phyloP scores from a whole-genome alignment of 2,888 invertebrate species.

The Lycaena phlaeas region DNA sequence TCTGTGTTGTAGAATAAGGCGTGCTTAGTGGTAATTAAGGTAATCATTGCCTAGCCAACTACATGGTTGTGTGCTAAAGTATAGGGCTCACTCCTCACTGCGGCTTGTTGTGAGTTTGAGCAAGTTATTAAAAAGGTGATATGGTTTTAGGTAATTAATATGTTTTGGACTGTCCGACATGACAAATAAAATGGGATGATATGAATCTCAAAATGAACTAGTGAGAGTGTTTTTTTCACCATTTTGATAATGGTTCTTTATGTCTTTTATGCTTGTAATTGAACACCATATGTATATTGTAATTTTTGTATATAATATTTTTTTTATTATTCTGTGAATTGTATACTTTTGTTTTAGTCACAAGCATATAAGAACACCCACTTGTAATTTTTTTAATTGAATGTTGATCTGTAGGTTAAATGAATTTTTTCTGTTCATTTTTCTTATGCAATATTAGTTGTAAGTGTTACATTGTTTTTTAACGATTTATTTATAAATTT shows the following conservation, averaged over 20 bases:
- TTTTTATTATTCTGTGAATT: constrained; percentile 17
- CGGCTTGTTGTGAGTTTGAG: constrained; percentile 3
- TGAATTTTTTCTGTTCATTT: constrained; percentile 45
- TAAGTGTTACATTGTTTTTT: constrained; percentile 71
- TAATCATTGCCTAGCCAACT: constrained; percentile 44
- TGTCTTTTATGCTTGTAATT: constrained; percentile 15
- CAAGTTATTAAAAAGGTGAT: constrained; percentile 9
- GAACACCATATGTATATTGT: constrained; percentile 10
- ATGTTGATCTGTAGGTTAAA: constrained; percentile 5
- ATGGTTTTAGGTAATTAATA: constrained; percentile 14
- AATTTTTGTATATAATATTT: constrained; percentile 17
- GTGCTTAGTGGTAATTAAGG: constrained; percentile 44
- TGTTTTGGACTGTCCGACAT: constrained; percentile 19
- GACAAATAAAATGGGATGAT: constrained; percentile 21
- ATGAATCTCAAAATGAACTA: constrained; percentile 30
- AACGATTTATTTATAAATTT: constrained; percentile 61
- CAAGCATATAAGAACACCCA: constrained; percentile 18
- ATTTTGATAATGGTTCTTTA: background rate
- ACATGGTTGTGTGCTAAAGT: constrained; percentile 60
- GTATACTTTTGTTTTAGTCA: constrained; percentile 22
- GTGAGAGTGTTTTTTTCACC: constrained; percentile 15
- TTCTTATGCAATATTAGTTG: constrained; percentile 71
- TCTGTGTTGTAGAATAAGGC: constrained; percentile 39
- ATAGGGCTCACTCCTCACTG: constrained; percentile 21
- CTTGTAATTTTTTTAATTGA: constrained; percentile 12